Evolutionary conservation across 1,140 invertebrate genomes (phyloP).

Genomic region (Eueides isabella): DNA sequence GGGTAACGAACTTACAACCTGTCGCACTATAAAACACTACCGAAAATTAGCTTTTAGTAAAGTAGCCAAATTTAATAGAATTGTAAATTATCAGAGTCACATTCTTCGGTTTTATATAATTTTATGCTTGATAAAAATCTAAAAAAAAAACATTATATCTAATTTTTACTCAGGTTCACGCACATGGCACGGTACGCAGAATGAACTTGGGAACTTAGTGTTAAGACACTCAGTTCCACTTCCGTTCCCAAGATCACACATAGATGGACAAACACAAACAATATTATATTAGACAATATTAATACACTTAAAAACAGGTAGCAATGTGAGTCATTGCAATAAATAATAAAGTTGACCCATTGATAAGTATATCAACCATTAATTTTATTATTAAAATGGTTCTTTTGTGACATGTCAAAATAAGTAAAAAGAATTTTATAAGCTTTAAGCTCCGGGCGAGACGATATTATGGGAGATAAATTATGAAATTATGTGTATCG

Average conservation of each 20-base stretch:
- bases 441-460: slow-evolving; percentile 5
- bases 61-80: too few species aligned
- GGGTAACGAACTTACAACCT: too few species aligned
- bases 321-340: slow-evolving; percentile 9
- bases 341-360: slow-evolving; percentile 13
- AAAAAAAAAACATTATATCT: too few species aligned
- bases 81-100: too few species aligned
- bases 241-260: too few species aligned
- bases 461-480: slow-evolving; percentile 9
- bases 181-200: not conserved
- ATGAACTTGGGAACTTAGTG: not conserved
- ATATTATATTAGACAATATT: slow-evolving; percentile 14
- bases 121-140: too few species aligned
- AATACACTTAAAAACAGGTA: slow-evolving; percentile 8
- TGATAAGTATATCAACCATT: slow-evolving; percentile 21
- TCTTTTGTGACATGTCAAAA: slow-evolving; percentile 12
- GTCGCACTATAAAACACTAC: too few species aligned
- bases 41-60: too few species aligned
- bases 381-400: slow-evolving; percentile 18
- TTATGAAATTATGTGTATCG: not conserved
- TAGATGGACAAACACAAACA: not conserved
- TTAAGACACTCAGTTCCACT: not conserved
- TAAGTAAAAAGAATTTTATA: slow-evolving; percentile 11
- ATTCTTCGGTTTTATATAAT: too few species aligned
- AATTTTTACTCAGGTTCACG: too few species aligned